Evolutionary conservation across 2,888 invertebrate species (phyloP).

Genomic region (Synanthedon vespiformis): DNA sequence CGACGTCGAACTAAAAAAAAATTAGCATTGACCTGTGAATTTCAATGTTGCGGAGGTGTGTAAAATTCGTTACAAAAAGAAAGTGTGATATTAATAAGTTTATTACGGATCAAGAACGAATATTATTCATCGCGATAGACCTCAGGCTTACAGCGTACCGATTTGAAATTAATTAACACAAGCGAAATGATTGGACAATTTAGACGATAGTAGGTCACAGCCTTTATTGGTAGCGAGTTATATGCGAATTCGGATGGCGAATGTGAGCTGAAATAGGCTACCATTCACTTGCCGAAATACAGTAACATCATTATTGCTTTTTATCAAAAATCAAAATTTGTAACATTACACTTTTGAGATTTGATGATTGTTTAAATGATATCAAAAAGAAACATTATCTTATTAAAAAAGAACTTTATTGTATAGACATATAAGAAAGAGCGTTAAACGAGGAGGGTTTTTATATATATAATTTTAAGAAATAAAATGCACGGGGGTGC

Average conservation of each 20-base stretch:
- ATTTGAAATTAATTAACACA: constrained; percentile 52
- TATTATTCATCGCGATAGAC: constrained; percentile 23
- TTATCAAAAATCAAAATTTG: background rate
- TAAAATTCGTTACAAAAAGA: constrained; percentile 23
- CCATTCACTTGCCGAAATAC: constrained; percentile 45
- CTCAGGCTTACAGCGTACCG: constrained; percentile 23
- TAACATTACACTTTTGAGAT: too few species aligned
- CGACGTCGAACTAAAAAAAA: too few species aligned
- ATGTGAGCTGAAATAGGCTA: background rate
- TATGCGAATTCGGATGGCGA: constrained; percentile 25
- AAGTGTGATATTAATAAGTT: constrained; percentile 42
- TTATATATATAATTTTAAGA: too few species aligned
- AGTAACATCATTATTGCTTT: background rate
- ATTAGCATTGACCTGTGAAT: background rate
- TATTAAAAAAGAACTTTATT: too few species aligned
- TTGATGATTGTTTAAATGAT: too few species aligned
- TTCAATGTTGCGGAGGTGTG: background rate
- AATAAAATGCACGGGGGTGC: too few species aligned
- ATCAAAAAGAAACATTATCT: too few species aligned
- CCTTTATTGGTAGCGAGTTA: constrained; percentile 62
- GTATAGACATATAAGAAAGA: too few species aligned
- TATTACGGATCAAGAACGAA: constrained; percentile 33
- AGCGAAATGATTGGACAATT: constrained; percentile 49
- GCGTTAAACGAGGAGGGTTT: too few species aligned
- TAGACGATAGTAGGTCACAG: constrained; percentile 48